Evolutionary conservation across 2,113 vertebrate genomes (phyloP).

Genomic region (Elachura formosa): DNA sequence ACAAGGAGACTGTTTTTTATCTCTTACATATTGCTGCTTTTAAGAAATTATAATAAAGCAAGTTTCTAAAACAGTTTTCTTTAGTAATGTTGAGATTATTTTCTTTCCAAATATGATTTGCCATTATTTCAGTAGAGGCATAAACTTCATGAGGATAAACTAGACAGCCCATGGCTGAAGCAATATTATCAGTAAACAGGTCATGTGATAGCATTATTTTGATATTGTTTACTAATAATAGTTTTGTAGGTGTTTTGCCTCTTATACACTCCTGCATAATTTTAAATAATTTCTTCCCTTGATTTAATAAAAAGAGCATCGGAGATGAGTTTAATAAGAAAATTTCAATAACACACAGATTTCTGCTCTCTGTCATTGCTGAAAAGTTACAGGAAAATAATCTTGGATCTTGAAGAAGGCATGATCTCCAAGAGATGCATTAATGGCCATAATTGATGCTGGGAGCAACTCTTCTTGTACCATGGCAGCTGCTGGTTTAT

Average conservation of each 20-base stretch:
- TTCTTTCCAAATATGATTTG: background rate
- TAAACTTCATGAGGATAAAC: background rate
- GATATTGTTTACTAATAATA: background rate
- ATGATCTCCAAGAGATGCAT: background rate
- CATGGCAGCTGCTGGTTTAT: background rate
- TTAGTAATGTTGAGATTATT: background rate
- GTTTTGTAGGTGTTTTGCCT: background rate
- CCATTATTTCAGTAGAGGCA: background rate
- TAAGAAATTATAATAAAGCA: background rate
- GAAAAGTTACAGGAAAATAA: background rate
- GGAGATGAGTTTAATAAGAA: background rate
- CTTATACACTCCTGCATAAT: background rate
- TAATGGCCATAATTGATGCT: background rate
- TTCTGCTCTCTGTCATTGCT: background rate
- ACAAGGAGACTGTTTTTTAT: background rate
- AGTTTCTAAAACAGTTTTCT: background rate
- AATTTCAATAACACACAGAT: background rate
- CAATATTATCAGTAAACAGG: background rate
- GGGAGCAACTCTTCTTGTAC: background rate
- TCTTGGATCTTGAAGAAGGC: rapidly evolving
- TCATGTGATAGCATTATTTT: background rate
- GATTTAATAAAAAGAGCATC: background rate
- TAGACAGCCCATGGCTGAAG: background rate
- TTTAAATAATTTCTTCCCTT: background rate
- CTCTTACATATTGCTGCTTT: background rate